Evolutionary conservation across 2,113 vertebrate species (phyloP).

Genomic region (Scortum barcoo): DNA sequence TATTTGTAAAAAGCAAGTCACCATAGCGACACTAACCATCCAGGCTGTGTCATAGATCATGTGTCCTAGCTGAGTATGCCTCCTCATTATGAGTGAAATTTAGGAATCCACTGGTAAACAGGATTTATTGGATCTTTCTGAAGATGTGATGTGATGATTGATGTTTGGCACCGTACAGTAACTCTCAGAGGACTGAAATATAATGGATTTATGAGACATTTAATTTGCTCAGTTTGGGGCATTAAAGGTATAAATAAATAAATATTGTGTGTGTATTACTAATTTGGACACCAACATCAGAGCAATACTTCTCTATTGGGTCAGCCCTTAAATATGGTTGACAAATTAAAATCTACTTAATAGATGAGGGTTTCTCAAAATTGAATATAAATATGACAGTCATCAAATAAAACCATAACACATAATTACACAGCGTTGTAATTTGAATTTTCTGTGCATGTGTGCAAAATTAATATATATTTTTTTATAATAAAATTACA

Average conservation of each 20-base stretch:
- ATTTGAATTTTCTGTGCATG: background rate
- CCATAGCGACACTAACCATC: slow-evolving; percentile 79
- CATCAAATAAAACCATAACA: background rate
- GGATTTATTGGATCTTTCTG: slow-evolving; percentile 20
- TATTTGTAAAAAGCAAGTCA: slow-evolving; percentile 80
- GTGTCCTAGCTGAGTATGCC: slow-evolving; percentile 57
- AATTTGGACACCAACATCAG: background rate
- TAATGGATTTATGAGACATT: background rate
- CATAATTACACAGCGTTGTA: background rate
- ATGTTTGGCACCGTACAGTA: slow-evolving; percentile 13
- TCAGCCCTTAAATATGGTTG: slow-evolving; percentile 1
- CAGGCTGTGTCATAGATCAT: slow-evolving; percentile 75
- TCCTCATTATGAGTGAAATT: slow-evolving; percentile 60
- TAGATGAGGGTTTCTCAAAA: background rate
- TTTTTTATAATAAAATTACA: background rate
- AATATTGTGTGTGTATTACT: background rate
- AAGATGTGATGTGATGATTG: background rate
- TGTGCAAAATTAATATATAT: background rate
- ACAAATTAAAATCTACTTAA: background rate
- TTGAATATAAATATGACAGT: background rate
- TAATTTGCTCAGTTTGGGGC: background rate
- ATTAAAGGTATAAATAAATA: background rate
- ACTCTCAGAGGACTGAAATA: background rate
- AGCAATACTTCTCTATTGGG: background rate
- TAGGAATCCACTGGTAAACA: slow-evolving; percentile 60